These are phyloP conservation scores for Rachycentron canadum DNA, from an alignment of 2,797 vertebrate species.

Conservation along the genomic window DNA sequence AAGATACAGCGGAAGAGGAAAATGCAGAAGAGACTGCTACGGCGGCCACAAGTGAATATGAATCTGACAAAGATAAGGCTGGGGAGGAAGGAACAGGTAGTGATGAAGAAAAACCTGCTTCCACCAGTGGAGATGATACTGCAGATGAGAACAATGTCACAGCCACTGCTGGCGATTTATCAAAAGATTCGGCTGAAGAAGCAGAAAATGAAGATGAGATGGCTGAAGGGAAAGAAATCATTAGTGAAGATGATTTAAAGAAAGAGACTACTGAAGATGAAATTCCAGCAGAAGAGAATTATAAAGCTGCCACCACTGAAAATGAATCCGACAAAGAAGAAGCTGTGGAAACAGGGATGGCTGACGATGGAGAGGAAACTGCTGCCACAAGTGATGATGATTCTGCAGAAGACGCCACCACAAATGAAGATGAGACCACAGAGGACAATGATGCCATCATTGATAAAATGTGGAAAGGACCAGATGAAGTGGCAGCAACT, in stretches of 20 bases:
- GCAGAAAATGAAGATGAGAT: constrained; percentile 21
- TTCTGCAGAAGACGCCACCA: constrained; percentile 20
- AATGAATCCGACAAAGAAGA: constrained; percentile 52
- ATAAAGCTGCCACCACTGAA: not conserved
- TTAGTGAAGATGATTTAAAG: constrained; percentile 6
- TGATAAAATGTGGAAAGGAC: constrained; percentile 28
- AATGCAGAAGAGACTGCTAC: not conserved
- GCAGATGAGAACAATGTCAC: constrained; percentile 14
- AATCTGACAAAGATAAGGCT: constrained; percentile 33
- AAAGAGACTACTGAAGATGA: constrained; percentile 25
- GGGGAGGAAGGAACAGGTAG: not conserved
- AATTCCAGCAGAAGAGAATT: not conserved
- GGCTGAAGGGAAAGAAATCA: not conserved
- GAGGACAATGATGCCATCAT: not conserved
- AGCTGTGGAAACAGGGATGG: constrained; percentile 2
- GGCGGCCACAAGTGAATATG: constrained; percentile 25
- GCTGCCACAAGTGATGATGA: constrained; percentile 33
- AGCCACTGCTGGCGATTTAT: constrained; percentile 19
- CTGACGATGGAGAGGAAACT: constrained; percentile 9
- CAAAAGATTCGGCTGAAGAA: constrained; percentile 10
- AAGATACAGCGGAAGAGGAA: not conserved
- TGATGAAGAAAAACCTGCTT: constrained; percentile 22
- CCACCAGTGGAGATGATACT: constrained; percentile 33
- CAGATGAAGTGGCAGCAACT: not conserved
- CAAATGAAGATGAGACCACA: constrained; percentile 22